phyloP scores from a whole-genome alignment of 2,888 invertebrate species.

The Eristalis intricaria region DNA sequence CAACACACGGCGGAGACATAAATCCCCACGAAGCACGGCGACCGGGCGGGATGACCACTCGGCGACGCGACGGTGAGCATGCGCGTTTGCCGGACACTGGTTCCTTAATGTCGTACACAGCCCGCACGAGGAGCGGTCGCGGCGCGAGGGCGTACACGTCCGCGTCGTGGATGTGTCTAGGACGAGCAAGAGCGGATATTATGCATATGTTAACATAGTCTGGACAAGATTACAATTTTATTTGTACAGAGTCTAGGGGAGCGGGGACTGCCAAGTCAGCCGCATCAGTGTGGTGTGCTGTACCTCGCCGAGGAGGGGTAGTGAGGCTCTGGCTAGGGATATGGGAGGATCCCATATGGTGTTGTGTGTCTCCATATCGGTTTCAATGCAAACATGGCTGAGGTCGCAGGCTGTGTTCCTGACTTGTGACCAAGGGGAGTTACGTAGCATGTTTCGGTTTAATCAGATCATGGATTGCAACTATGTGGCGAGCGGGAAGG shows the following conservation, averaged over 20 bases:
- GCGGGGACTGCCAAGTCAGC: not conserved
- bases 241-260: slow-evolving; percentile 39
- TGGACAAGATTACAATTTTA: slow-evolving; percentile 71
- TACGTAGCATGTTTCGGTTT: slow-evolving; percentile 30
- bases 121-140: slow-evolving; percentile 41
- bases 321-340: not conserved
- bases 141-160: slow-evolving; percentile 22
- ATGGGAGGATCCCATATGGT: not conserved
- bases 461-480: not conserved
- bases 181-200: slow-evolving; percentile 64
- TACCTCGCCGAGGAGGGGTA: not conserved
- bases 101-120: slow-evolving; percentile 55
- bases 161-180: slow-evolving; percentile 39
- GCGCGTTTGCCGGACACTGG: slow-evolving; percentile 45
- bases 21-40: slow-evolving; percentile 39
- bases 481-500: not conserved
- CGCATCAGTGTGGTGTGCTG: not conserved
- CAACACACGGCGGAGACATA: slow-evolving; percentile 58
- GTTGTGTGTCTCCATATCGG: not conserved
- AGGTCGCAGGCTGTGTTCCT: slow-evolving; percentile 19
- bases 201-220: slow-evolving; percentile 72
- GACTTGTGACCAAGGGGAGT: slow-evolving; percentile 32
- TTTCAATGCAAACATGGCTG: slow-evolving; percentile 27
- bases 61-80: slow-evolving; percentile 5
- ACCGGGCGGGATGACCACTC: not conserved